Evolutionary conservation across 2,113 vertebrate species (phyloP), one percentile per base, ranked within the genome.

Genomic region (Heterochromis multidens): DNA sequence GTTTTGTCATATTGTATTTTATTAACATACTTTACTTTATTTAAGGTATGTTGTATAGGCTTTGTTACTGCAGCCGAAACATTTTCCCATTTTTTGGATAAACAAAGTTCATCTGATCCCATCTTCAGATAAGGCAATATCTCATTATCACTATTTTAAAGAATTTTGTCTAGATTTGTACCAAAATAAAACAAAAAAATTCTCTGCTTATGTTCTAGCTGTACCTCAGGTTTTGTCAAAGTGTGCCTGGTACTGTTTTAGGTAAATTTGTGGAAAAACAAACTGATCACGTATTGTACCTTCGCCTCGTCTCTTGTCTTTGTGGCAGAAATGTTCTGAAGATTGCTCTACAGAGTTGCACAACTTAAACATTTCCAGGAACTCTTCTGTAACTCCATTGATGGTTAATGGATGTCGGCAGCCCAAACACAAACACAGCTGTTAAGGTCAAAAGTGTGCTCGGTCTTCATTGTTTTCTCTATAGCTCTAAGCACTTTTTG

Each of bases 351-450:
- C 37, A 31, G 25, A 16, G 63, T 85, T 82, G 35, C 56, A 79
- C 54, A 82, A 80, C 40, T 14, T 33, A 27, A 43, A 54, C 6
- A 33, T 59, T 79, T 33, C 35, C 58, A 21, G 40, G 46, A 77
- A 86, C 21, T 81, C 35, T 35, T 76, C 29, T 35, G 23, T n/a
- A 61, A 77, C 52, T 57, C 23, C 77, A 19, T 82, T 65, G 59
- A 80, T 86, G 72, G 40, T 80, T 72, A 17, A 3, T 59, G 60
- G 81, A 16, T 84, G 62, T 80, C 77, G 14, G 81, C 76, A 62
- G 16, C 59, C 43, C 52, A 77, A 83, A 58, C 33, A 40, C 59
- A 80, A 70, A 81, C 82, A 27, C 67, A 74, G 46, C 74, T 46
- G 52, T 58, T 80, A 3, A 2, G 59, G 74, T 83, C 31, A 56